Evolutionary conservation across 2,888 invertebrate genomes (phyloP), one percentile per base, ranked within the genome.

Genomic region (Bruchidius siliquastri): DNA sequence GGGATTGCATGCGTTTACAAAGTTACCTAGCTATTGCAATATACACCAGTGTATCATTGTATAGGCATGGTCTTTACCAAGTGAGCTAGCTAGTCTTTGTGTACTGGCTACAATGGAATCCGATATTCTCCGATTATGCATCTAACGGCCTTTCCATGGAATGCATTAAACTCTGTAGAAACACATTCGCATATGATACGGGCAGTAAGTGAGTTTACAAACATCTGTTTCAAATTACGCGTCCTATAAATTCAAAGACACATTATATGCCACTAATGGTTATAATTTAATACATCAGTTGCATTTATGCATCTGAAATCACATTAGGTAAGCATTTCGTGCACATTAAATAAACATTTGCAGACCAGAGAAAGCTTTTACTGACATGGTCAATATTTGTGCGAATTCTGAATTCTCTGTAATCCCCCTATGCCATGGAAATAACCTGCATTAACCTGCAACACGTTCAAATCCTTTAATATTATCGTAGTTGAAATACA

Each of bases 261-360:
- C 67, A 70, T 67, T 73, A 73, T 71, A 69, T 71, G 73, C 67
- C 70, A 71, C 70, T 73, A 73, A 73, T 73, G 73, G 73, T 69
- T 73, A 73, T 73, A 73, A 73, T 71, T 73, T 69, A 71, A 73
- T 73, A 73, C 73, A 73, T 73, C 73, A 69, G 70, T 69, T 71
- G 71, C 71, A 73, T 73, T 73, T 73, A 73, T 73, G 73, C 70
- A 73, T 73, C 73, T 73, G 72, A 73, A 73, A 73, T 69, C 73
- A 71, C 72, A 71, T 73, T 71, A 73, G 72, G 73, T 73, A 22
- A 71, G 73, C 71, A 73, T 71, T 71, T 73, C 72, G 70, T 73
- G 69, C 70, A 67, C 73, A 73, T 73, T 73, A 73, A 73, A 73
- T 69, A 73, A 73, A 73, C 72, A 73, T 73, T 73, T 73, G 69